phyloP scores from a whole-genome alignment of 2,888 invertebrate genomes.

The Gonocerus acuteangulatus region DNA sequence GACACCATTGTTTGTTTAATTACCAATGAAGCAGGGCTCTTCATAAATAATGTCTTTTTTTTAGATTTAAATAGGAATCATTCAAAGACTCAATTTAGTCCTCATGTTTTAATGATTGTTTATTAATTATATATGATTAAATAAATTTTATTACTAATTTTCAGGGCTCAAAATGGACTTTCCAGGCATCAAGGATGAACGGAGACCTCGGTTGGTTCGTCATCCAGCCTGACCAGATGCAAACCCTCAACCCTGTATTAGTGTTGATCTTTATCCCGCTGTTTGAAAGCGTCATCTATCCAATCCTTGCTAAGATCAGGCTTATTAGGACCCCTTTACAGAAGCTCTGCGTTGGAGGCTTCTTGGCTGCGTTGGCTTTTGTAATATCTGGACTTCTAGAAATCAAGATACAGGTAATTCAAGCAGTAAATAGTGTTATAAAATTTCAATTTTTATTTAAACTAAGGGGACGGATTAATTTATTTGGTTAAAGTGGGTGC shows the following conservation, averaged over 20 bases:
- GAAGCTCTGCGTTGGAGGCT: slow-evolving; percentile 78
- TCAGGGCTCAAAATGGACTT: slow-evolving; percentile 40
- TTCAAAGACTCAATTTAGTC: no score
- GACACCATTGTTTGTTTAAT: no score
- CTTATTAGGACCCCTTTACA: slow-evolving; percentile 71
- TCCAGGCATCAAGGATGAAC: slow-evolving; percentile 79
- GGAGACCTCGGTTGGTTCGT: slow-evolving; percentile 65
- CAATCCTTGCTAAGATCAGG: slow-evolving; percentile 60
- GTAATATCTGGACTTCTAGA: slow-evolving; percentile 66
- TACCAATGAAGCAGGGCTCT: no score
- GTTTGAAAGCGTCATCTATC: slow-evolving; percentile 73
- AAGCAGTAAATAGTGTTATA: slow-evolving; percentile 20
- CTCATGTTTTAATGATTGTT: no score
- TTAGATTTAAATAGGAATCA: no score
- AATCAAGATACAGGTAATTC: slow-evolving; percentile 44
- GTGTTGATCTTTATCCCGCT: slow-evolving; percentile 79
- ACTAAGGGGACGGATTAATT: background rate
- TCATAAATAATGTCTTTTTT: no score
- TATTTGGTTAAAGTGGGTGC: background rate
- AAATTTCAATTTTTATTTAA: background rate
- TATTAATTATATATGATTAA: no score
- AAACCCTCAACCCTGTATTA: slow-evolving; percentile 80
- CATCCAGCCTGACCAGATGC: slow-evolving; percentile 90
- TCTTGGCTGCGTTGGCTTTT: slow-evolving; percentile 78
- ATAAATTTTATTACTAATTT: no score